Evolutionary conservation across 2,113 vertebrate species (phyloP).

Genomic region (Pteropus alecto): DNA sequence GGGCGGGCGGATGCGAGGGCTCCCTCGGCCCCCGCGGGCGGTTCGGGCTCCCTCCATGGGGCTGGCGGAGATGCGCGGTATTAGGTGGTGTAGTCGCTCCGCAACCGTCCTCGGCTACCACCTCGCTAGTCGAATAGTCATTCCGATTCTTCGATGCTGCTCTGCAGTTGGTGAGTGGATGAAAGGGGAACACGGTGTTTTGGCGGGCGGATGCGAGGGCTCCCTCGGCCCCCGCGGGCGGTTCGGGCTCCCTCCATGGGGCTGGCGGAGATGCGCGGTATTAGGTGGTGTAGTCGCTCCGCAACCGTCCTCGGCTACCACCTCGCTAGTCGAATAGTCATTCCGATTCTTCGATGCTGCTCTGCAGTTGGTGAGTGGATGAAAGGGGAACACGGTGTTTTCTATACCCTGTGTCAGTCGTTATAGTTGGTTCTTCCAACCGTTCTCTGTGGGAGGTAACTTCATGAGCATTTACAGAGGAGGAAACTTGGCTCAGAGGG

Average conservation of each 20-base stretch:
- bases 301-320: background rate
- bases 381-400: background rate
- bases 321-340: accelerated
- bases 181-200: background rate
- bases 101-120: background rate
- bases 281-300: background rate
- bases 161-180: background rate
- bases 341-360: background rate
- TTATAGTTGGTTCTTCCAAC: background rate
- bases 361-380: background rate
- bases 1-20: background rate
- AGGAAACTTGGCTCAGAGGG: background rate
- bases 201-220: too few relatives aligned
- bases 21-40: background rate
- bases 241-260: background rate
- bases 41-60: background rate
- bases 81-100: background rate
- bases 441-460: background rate
- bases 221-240: background rate
- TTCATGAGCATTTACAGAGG: background rate
- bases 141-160: background rate
- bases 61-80: background rate
- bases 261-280: background rate
- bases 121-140: accelerated
- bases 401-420: accelerated